These are phyloP conservation scores for Iselma pallidipennis DNA, from an alignment of 2,888 invertebrate species.

Conservation along the genomic window DNA sequence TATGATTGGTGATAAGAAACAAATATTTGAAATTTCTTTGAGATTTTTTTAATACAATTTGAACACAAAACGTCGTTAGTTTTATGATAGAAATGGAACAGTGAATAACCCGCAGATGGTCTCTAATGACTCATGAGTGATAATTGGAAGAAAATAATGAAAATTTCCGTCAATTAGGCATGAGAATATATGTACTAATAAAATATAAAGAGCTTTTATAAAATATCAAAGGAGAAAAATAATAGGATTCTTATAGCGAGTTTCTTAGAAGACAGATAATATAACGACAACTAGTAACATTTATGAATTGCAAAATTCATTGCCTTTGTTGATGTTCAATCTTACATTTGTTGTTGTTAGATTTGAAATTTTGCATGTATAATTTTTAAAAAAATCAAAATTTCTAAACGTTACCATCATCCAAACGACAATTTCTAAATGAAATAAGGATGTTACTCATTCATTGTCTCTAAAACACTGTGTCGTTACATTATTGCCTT, in stretches of 20 bases:
- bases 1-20: too few relatives aligned
- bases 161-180: neutral
- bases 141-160: conserved; percentile 2
- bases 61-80: neutral
- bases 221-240: too few relatives aligned
- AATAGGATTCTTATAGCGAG: too few relatives aligned
- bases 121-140: neutral
- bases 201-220: too few relatives aligned
- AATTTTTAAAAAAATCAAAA: neutral
- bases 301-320: neutral
- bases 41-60: too few relatives aligned
- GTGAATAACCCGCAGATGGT: neutral
- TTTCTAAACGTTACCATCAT: conserved; percentile 2
- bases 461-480: conserved; percentile 31
- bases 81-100: neutral
- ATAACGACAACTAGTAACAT: neutral
- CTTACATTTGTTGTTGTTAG: too few relatives aligned
- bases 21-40: too few relatives aligned
- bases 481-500: conserved; percentile 21
- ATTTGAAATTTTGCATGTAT: neutral
- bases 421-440: conserved; percentile 19
- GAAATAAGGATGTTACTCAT: conserved; percentile 37
- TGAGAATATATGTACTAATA: neutral
- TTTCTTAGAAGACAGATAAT: too few relatives aligned
- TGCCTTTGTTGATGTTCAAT: too few relatives aligned